Evolutionary conservation across 2,113 vertebrate species (phyloP), one percentile per base, ranked within the genome.

Genomic region (Sceloporus undulatus): DNA sequence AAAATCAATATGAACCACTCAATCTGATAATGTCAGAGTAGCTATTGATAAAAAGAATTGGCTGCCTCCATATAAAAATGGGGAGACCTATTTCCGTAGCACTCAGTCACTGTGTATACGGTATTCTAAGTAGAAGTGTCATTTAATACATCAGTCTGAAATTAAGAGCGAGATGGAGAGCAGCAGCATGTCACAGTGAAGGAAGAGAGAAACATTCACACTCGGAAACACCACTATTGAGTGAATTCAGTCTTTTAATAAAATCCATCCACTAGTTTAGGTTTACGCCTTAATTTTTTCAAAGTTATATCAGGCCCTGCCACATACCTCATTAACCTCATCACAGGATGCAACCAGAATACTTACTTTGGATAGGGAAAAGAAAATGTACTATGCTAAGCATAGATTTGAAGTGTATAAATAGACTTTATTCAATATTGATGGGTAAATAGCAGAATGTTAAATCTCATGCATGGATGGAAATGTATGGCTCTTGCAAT

Each of bases 101-200:
- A 75, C 27, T 27, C 54, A 73, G 34, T 66, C 40, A 29, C 27
- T 80, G 25, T 23, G 18, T 14, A 29, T 18, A 34, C 8, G 3
- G n/a, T 52, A 74, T 85, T 62, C 14, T 66, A 76, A 75, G 42
- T 27, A 71, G 76, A 73, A 85, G 70, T 76, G 83, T 66, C 83
- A 85, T 68, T 79, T 85, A 81, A 74, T 66, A 66, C 40, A 65
- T 70, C 19, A 34, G 78, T 66, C 70, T 21, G 59, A 85, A 89
- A 85, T 82, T 81, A 85, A 89, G 14, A 70, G 70, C 42, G 29
- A 25, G n/a, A 6, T 75, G 18, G 38, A 34, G 79, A 80, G 66
- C 40, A 27, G 42, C 56, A 48, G 27, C 79, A 48, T 76, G n/a
- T 38, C 40, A 73, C 5, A 71, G 66, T 25, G 54, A 52, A 89